Conservation (phyloP, 1,140 invertebrate genomes). For the Drosophila fuyamai region DNA sequence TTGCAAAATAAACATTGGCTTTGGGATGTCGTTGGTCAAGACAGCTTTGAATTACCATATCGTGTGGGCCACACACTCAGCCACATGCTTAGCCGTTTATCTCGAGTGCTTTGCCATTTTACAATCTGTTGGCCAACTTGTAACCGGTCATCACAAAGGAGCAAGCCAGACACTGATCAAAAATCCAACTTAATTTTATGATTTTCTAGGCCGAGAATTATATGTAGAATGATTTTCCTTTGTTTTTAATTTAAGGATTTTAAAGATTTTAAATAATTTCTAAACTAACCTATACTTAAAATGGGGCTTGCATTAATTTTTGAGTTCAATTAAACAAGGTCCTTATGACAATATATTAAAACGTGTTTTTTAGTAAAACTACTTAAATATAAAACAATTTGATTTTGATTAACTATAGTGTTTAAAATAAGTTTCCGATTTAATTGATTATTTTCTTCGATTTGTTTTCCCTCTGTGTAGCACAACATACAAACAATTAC, state of each 20-base stretch:
- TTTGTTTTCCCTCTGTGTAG: background rate
- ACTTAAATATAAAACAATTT: no score
- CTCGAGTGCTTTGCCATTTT: constrained; percentile 43
- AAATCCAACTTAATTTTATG: background rate
- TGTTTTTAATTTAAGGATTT: background rate
- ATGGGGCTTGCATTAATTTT: no score
- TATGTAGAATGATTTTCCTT: no score
- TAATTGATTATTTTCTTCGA: no score
- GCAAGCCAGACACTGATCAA: constrained; percentile 12
- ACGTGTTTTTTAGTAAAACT: no score
- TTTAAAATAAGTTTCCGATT: no score
- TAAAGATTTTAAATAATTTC: no score
- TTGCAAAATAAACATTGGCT: background rate
- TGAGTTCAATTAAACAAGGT: no score
- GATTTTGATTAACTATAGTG: no score
- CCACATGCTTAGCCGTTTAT: constrained; percentile 43
- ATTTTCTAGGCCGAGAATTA: background rate
- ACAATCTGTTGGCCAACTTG: constrained; percentile 40
- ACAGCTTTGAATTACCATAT: constrained; percentile 13
- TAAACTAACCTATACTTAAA: no score
- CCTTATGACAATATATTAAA: no score
- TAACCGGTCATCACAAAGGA: constrained; percentile 27
- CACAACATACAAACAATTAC: background rate
- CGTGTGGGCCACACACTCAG: constrained; percentile 34
- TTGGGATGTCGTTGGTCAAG: background rate